Base-by-base conservation (phyloP, 2,888 invertebrate genomes). In the Eudemis profundana region DNA sequence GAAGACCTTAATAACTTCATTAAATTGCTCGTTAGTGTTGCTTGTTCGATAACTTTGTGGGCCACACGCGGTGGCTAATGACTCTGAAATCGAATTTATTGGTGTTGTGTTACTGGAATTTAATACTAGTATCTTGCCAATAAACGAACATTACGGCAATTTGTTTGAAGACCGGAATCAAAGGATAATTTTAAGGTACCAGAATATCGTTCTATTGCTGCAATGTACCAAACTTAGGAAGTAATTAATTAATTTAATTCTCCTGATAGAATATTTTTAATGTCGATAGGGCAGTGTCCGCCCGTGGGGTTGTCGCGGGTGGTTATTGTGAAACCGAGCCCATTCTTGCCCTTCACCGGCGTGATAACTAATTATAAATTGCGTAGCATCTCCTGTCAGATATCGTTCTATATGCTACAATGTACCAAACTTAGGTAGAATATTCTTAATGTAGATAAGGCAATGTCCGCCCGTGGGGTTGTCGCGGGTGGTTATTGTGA, bases 401-500 rank as follows among this genome's bases (percentile, higher is more conserved):
- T n/a, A n/a, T n/a, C n/a, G n/a, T n/a, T n/a, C n/a, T n/a, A n/a
- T n/a, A 50, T n/a, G n/a, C n/a, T n/a, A n/a, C n/a, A n/a, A n/a
- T n/a, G n/a, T 42, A 71, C 82, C 79, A 80, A 95, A 95, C 93
- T 96, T 96, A 21, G 98, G 96, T 78, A 99, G 93, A 72, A 99
- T 98, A 84, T 98, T 99, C 88, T 99, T 99, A 67, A 99, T 98
- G 84, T 99, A 99, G 79, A 99, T 99, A 5, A 99, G 98, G 81
- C 97, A 97, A 78, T 97, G 96, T 12, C 98, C 98, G 27, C 98
- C 98, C 2, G 98, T 98, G 27, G 98, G 98, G 90, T 99, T 99
- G 87, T 99, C 99, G 51, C 99, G 93, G 0, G 99, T 98, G 4
- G 99, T 99, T 69, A 99, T 97, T 79, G 98, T 99, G 88, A 99